phyloP scores from a whole-genome alignment of 2,113 vertebrate species.

The Nettapus auritus region DNA sequence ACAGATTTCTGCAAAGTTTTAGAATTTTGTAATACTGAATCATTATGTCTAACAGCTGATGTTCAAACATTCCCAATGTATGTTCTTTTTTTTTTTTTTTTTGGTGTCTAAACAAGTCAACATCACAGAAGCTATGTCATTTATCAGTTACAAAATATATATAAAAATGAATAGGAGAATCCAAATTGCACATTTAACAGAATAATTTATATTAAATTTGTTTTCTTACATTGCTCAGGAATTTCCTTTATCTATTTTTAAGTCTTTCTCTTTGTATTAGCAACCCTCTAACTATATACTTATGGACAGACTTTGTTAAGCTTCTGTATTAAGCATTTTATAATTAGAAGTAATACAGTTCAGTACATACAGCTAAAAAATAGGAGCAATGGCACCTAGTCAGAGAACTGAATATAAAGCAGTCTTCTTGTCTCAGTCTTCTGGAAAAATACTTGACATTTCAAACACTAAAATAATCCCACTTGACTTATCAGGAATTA shows the following conservation, averaged over 20 bases:
- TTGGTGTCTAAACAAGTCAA: not conserved
- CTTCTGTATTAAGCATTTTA: not conserved
- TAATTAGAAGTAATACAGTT: conserved; percentile 52
- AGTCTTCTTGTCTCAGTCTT: conserved; percentile 25
- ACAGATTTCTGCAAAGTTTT: not conserved
- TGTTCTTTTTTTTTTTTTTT: not conserved
- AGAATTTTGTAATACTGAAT: not conserved
- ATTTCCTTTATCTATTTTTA: not conserved
- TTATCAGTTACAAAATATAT: not conserved
- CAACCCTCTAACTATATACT: not conserved
- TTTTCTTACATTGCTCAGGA: not conserved
- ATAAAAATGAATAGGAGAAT: not conserved
- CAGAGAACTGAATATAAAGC: conserved; percentile 56
- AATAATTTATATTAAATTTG: not conserved
- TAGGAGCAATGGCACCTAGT: not conserved
- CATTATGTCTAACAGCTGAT: not conserved
- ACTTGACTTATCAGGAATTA: conserved; percentile 34
- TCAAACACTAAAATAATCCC: conserved; percentile 51
- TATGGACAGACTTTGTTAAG: not conserved
- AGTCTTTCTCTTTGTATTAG: not conserved
- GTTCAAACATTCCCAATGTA: not conserved
- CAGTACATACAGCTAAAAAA: conserved; percentile 43
- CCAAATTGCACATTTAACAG: not conserved
- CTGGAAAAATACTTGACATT: conserved; percentile 51
- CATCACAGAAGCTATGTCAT: not conserved